Evolutionary conservation across 2,797 vertebrate species (phyloP).

Genomic region (Gephyroberyx darwinii): DNA sequence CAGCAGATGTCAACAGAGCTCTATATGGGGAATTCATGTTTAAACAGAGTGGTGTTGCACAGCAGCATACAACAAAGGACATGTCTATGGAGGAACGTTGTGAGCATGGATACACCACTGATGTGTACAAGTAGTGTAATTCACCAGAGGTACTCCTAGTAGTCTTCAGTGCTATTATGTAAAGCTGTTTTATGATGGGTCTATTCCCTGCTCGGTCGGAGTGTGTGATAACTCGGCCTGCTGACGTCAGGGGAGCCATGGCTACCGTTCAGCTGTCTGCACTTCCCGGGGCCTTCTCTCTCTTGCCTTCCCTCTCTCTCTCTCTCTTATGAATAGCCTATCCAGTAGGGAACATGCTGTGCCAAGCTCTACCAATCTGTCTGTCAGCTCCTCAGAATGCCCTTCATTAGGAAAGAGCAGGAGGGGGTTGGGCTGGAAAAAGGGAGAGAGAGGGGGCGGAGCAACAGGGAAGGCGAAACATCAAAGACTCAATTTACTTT

Average conservation of each 20-base stretch:
- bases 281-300: constrained; percentile 10
- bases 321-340: constrained; percentile 54
- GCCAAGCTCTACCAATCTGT: constrained; percentile 59
- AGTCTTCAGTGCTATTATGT: constrained; percentile 24
- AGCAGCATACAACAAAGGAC: too few species aligned
- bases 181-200: constrained; percentile 38
- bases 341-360: constrained; percentile 57
- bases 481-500: constrained; percentile 1
- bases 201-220: constrained; percentile 17
- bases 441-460: neutral
- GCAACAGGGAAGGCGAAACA: constrained; percentile 4
- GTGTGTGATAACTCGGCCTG: constrained; percentile 35
- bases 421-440: neutral
- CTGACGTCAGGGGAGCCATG: constrained; percentile 65
- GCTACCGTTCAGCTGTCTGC: constrained; percentile 68
- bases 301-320: constrained; percentile 37
- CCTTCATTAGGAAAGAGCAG: constrained; percentile 1
- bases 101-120: neutral
- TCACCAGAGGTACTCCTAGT: constrained; percentile 2
- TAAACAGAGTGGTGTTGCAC: too few species aligned
- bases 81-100: neutral
- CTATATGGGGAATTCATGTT: too few species aligned
- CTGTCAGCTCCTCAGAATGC: constrained; percentile 31
- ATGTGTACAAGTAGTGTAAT: constrained; percentile 14
- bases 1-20: too few species aligned